Evolutionary conservation across 2,888 invertebrate species (phyloP).

Genomic region (Ennomos fuscantarius): DNA sequence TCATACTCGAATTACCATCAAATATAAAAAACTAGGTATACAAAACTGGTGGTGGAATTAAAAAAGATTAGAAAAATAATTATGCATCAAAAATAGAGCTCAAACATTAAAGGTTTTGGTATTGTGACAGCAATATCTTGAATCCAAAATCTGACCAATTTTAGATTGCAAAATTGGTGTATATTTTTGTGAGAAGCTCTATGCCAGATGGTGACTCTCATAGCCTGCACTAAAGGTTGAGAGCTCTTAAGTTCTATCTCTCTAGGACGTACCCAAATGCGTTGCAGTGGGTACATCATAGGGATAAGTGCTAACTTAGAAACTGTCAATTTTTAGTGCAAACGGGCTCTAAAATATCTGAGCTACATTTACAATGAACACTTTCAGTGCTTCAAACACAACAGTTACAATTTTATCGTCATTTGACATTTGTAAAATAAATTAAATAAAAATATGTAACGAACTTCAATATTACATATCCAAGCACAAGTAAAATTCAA

Average conservation of each 20-base stretch:
- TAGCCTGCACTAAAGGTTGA: too few species aligned
- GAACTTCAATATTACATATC: constrained; percentile 55
- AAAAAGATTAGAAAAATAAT: constrained; percentile 62
- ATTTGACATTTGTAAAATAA: constrained; percentile 54
- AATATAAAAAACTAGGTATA: constrained; percentile 35
- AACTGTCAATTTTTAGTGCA: too few species aligned
- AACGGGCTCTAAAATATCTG: constrained; percentile 27
- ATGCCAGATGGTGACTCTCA: neutral
- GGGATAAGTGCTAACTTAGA: too few species aligned
- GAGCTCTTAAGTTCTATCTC: too few species aligned
- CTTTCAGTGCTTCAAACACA: constrained; percentile 73
- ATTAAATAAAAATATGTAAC: constrained; percentile 51
- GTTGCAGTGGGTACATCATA: too few species aligned
- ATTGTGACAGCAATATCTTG: too few species aligned
- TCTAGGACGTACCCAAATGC: too few species aligned
- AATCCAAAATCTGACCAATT: too few species aligned
- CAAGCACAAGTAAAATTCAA: constrained; percentile 52
- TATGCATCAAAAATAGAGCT: constrained; percentile 38
- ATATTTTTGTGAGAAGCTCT: too few species aligned
- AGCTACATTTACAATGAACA: constrained; percentile 56
- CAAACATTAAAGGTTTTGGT: constrained; percentile 43
- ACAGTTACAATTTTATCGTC: constrained; percentile 62
- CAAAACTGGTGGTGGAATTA: constrained; percentile 60
- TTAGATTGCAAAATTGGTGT: too few species aligned
- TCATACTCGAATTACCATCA: constrained; percentile 65